Conservation (phyloP, 2,797 vertebrate genomes). For the Steatocranus sp. region DNA sequence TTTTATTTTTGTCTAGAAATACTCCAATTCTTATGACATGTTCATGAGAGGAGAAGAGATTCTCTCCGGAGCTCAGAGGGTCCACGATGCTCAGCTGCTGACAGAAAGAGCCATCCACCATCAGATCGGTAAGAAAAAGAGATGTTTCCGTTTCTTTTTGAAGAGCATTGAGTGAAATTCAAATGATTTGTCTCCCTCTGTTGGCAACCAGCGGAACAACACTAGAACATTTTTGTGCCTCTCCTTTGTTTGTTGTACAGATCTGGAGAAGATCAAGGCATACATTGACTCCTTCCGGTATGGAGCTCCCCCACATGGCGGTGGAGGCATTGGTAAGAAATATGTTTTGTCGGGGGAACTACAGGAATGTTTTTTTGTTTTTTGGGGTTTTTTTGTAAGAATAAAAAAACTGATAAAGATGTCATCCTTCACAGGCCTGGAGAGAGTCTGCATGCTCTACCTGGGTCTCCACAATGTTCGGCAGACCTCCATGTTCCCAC, state of each 20-base stretch:
- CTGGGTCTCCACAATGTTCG: constrained; percentile 94
- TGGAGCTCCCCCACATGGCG: constrained; percentile 94
- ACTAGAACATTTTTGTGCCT: not conserved
- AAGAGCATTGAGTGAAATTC: not conserved
- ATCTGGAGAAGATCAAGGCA: constrained; percentile 97
- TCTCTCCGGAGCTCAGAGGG: constrained; percentile 93
- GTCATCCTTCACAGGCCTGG: constrained; percentile 79
- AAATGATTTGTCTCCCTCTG: constrained; percentile 34
- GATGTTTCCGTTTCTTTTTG: fast-evolving
- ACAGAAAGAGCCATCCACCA: constrained; percentile 91
- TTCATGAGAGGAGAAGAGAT: constrained; percentile 99
- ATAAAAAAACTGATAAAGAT: not conserved
- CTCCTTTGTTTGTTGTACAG: constrained; percentile 56
- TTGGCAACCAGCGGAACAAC: not conserved
- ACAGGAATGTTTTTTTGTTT: not conserved
- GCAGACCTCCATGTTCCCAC: constrained; percentile 98
- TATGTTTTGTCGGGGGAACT: not conserved
- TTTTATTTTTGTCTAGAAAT: constrained; percentile 78
- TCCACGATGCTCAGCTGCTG: constrained; percentile 92
- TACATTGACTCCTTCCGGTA: constrained; percentile 98
- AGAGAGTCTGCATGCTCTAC: constrained; percentile 98
- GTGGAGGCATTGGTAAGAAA: constrained; percentile 92
- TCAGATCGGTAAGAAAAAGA: constrained; percentile 77
- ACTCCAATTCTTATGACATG: constrained; percentile 98
- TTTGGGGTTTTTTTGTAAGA: not conserved